phyloP scores from a whole-genome alignment of 2,113 vertebrate genomes.

The Hystrix brachyura region DNA sequence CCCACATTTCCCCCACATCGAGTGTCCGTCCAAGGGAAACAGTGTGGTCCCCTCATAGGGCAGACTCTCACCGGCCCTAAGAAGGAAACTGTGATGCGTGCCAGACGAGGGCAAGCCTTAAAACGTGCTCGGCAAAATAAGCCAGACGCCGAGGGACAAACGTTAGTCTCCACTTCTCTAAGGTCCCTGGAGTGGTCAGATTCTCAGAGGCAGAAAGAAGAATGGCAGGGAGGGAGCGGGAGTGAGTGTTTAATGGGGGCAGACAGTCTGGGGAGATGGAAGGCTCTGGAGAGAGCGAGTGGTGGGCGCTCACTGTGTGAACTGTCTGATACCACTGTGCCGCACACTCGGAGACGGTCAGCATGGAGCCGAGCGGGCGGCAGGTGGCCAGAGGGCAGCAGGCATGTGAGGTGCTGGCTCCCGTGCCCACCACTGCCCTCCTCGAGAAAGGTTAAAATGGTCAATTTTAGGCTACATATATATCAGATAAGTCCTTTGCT shows the following conservation, averaged over 20 bases:
- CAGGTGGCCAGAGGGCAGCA: too few species aligned
- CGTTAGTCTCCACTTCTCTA: not conserved
- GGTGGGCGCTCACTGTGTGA: not conserved
- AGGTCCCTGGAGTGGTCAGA: not conserved
- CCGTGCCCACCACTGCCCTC: too few species aligned
- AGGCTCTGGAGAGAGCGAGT: not conserved
- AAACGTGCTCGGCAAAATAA: not conserved
- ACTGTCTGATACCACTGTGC: not conserved
- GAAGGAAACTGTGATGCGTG: not conserved
- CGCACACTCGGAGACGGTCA: too few species aligned
- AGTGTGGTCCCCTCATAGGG: fast-evolving
- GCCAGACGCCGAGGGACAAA: not conserved
- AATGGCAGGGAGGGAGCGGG: fast-evolving
- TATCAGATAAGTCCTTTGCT: not conserved
- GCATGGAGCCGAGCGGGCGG: too few species aligned
- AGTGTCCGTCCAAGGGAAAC: not conserved
- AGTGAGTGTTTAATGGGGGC: not conserved
- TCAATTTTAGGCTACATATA: not conserved
- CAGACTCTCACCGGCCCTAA: not conserved
- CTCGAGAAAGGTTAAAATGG: not conserved
- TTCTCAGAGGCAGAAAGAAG: not conserved
- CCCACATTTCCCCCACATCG: not conserved
- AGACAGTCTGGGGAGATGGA: too few species aligned
- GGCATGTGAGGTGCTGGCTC: too few species aligned
- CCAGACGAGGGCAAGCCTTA: fast-evolving